Evolutionary conservation across 2,797 vertebrate species (phyloP), one percentile per base, ranked within the genome.

Genomic region (Sebastes wilsoni): DNA sequence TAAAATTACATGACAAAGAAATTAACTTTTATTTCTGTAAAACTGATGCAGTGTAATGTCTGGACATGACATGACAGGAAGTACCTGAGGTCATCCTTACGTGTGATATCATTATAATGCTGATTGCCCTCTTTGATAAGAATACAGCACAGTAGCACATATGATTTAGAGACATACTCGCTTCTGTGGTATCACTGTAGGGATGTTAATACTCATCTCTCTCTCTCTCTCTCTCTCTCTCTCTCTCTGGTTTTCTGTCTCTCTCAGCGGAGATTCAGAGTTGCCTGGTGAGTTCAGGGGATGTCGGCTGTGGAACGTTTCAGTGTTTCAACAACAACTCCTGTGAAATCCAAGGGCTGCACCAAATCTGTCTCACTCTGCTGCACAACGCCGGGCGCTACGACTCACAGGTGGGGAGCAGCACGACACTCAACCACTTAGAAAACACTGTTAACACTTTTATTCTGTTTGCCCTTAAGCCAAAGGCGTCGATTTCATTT

Each of bases 311-410:
- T 64, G 97, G 97, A 60, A 97, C 96, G 74, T 99, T 99, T 83
- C 97, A 98, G 80, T 99, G 98, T 90, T 99, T 99, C 87, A 98
- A 96, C 93, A 99, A 99, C 94, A 99, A 97, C 94, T 98, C 98
- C 23, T 99, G 98, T 42, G 97, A 98, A 91, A 98, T 99, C 85
- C 95, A 96, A 42, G 98, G 98, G 27, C 95, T 99, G 76, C 96
- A 98, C 75, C 97, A 98, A 88, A 99, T 99, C 91, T 99, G 98
- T 89, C 96, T 98, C 94, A 98, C 96, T 2, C 97, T 99, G 92
- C 96, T 99, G 78, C 98, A 99, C 96, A 98, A 99, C 56, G 98
- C 98, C 65, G 98, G 98, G 66, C 97, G 96, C 91, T 99, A 98
- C 69, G 97, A 99, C 94, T 97, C 97, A 42, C 98, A 99, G 98